A percentile compares a stretch with the other conserved stretches of the same genome.
phyloP scores from a whole-genome alignment of 2,888 invertebrate genomes.

The Tachystola acroxantha region DNA sequence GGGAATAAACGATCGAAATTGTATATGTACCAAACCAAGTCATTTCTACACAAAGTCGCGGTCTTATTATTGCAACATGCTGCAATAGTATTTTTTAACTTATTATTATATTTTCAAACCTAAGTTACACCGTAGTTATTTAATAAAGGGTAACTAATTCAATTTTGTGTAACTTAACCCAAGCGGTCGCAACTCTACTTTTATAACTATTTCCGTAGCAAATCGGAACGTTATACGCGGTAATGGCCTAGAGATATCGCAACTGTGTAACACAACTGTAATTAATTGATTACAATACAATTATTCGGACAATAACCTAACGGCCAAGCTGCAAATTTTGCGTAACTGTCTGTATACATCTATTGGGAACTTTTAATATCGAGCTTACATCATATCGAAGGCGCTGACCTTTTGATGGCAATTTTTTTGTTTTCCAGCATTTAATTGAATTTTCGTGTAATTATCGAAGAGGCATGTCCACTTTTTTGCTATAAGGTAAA shows the following conservation, averaged over 20 bases:
- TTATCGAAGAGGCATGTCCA: slow-evolving; percentile 9
- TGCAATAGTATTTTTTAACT: too few species aligned
- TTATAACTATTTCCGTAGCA: neutral
- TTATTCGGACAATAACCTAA: slow-evolving; percentile 25
- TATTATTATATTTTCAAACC: too few species aligned
- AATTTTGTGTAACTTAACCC: too few species aligned
- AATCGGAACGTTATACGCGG: too few species aligned
- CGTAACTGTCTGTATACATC: slow-evolving; percentile 3
- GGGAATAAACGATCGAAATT: too few species aligned
- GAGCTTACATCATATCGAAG: slow-evolving; percentile 23
- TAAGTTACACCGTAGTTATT: too few species aligned
- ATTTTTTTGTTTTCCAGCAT: slow-evolving; percentile 20
- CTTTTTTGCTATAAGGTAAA: slow-evolving; percentile 16
- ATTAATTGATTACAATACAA: slow-evolving; percentile 6
- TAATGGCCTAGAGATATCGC: neutral
- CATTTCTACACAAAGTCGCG: too few species aligned
- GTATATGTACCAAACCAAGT: too few species aligned
- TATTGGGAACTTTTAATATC: slow-evolving; percentile 9
- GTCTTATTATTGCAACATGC: too few species aligned
- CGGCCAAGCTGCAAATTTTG: slow-evolving; percentile 6
- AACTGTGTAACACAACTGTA: neutral
- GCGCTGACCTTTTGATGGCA: slow-evolving; percentile 29
- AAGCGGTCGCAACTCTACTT: neutral
- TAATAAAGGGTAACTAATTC: too few species aligned
- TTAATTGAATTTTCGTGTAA: slow-evolving; percentile 26